Base-by-base conservation (phyloP, 2,888 invertebrate species). In the Drosophila ustulata region DNA sequence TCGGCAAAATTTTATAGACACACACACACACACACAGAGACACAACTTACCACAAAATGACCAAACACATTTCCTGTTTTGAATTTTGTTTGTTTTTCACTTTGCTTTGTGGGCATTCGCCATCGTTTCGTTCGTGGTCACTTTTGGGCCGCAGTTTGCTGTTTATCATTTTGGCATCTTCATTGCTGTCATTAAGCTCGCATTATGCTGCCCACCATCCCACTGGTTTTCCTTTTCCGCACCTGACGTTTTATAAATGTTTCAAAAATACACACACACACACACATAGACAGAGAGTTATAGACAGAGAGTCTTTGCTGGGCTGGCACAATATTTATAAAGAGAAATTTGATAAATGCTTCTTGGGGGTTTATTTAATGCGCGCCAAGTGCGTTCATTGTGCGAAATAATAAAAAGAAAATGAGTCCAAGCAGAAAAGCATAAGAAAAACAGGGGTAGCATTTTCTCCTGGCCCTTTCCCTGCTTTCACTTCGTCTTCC, bases 121-220 rank as follows among this genome's bases (percentile, higher is more conserved):
- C 69, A 65, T 50, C 34, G 70, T 6, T 66, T 53, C 61, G 71
- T 53, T 56, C 18, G 69, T 51, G 73, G 80, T 62, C 78, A 74
- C 67, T 77, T 79, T 78, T 56, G 64, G 78, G 71, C 77, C 69
- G 66, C 69, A 66, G 73, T 78, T 82, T 75, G 84, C 71, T 82
- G 88, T 89, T 86, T 86, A 88, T 88, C 89, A 86, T 88, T 86
- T 89, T 89, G 88, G 89, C 86, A 88, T 83, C 89, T 89, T 89
- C 89, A 89, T 85, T 83, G 86, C 88, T 88, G 88, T 86, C 89
- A 86, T 86, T 86, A 86, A 89, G 88, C 83, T 75, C 74, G 67
- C 89, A 86, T 89, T 86, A 78, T 74, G 78, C 58, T 69, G 55
- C 77, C 57, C 18, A 34, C 59, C 56, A 7, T 3, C n/a, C 46